Percentiles rank a stretch among this genome's conserved stretches.
phyloP scores from a whole-genome alignment of 1,140 invertebrate genomes.

The Zaprionus taronus region DNA sequence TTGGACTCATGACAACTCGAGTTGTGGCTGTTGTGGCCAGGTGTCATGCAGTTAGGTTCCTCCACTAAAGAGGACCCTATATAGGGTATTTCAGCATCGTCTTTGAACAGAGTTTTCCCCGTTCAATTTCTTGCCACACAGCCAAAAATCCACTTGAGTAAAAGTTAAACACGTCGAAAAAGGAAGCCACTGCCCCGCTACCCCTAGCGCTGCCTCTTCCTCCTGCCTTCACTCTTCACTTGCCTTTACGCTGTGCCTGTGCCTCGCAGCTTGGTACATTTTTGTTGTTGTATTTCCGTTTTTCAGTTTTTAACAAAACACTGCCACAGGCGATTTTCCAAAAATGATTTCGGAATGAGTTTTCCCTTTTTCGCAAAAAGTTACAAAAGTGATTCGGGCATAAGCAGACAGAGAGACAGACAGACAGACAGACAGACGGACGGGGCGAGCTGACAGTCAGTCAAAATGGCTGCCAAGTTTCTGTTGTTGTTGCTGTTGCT shows the following conservation, averaged over 20 bases:
- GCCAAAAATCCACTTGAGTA: slow-evolving; percentile 65
- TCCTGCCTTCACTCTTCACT: neutral
- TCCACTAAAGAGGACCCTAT: neutral
- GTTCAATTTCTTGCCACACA: slow-evolving; percentile 13
- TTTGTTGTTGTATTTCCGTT: slow-evolving; percentile 73
- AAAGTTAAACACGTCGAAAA: slow-evolving; percentile 76
- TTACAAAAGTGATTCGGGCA: slow-evolving; percentile 79
- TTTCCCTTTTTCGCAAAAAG: slow-evolving; percentile 59
- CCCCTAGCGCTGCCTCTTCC: neutral
- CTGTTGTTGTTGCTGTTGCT: slow-evolving; percentile 14
- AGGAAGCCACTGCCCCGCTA: slow-evolving; percentile 32
- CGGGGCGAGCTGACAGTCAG: slow-evolving; percentile 50
- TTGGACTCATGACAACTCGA: neutral
- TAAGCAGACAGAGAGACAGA: slow-evolving; percentile 57
- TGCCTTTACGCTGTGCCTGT: slow-evolving; percentile 2
- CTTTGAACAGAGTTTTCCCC: neutral
- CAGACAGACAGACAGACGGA: slow-evolving; percentile 29
- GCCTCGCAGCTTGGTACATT: slow-evolving; percentile 34
- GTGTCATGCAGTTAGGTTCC: neutral
- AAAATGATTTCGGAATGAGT: slow-evolving; percentile 79
- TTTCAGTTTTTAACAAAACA: slow-evolving; percentile 79
- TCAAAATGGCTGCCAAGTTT: slow-evolving; percentile 72
- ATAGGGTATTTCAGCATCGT: slow-evolving; percentile 17
- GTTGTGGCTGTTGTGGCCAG: neutral
- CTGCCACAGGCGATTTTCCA: slow-evolving; percentile 74